Evolutionary conservation across 1,140 invertebrate genomes (phyloP), one percentile per base, ranked within the genome.

Genomic region (Drosophila pectinifera): DNA sequence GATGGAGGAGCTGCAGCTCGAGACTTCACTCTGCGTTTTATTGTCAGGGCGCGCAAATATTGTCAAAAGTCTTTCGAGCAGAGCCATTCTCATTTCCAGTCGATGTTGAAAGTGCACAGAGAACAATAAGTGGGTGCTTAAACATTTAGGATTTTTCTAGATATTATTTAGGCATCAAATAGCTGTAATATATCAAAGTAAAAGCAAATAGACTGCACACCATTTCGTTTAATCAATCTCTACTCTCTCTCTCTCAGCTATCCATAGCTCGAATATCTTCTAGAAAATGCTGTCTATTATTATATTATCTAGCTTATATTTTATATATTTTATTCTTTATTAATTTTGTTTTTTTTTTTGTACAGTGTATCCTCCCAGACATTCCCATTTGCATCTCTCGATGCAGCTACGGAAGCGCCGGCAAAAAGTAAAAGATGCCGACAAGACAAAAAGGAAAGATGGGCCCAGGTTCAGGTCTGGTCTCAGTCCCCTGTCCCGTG

Each of bases 11-110:
- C 43, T 51, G 58, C 64, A 73, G 58, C 63, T 75, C 61, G 54
- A 73, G 77, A 81, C 78, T 86, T 82, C 83, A 79, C 84, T 82
- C 83, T 83, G 79, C 83, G 83, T 88, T 83, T 86, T 88, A 88
- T 86, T 86, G 82, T 88, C 83, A 83, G 73, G 82, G 75, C 83
- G 82, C 84, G 80, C 83, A 88, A 88, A 88, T 88, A 88, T 88
- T 88, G 83, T 88, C 83, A 89, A 88, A 88, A 89, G 83, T 82
- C 83, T 82, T 81, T 86, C 20, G 62, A 62, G 62, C 39, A 43
- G 39, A 46, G 31, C 38, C 36, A 41, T 39, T 49, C 31, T 34
- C 69, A 34, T 42, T 45, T 54, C 67, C 64, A 51, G n/a, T n/a
- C n/a, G n/a, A n/a, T n/a, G n/a, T 36, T 41, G 10, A 39, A 42